phyloP scores from a whole-genome alignment of 2,113 vertebrate genomes.

The Catharus fuscescens region DNA sequence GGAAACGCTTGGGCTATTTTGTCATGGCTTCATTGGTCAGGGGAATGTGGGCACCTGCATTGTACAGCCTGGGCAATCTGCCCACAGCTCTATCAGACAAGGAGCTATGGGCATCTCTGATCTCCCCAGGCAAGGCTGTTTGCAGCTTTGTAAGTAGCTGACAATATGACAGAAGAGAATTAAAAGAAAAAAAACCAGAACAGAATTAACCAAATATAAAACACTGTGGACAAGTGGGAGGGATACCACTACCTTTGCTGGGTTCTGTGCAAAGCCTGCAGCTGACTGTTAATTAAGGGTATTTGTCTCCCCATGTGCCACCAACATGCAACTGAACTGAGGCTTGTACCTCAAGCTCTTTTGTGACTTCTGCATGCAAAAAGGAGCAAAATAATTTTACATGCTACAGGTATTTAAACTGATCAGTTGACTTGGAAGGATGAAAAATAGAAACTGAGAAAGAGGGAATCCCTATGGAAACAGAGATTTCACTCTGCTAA shows the following conservation, averaged over 20 bases:
- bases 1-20: slow-evolving; percentile 31
- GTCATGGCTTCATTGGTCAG: slow-evolving; percentile 48
- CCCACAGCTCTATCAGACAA: slow-evolving; percentile 8
- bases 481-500: background rate
- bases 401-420: background rate
- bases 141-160: background rate
- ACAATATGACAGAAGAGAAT: background rate
- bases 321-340: background rate
- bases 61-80: slow-evolving; percentile 39
- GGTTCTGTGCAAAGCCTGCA: background rate
- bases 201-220: background rate
- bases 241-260: background rate
- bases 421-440: background rate
- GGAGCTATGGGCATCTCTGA: background rate
- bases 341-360: background rate
- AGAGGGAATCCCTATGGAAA: slow-evolving; percentile 13
- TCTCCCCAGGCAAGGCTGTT: background rate
- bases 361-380: background rate
- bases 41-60: slow-evolving; percentile 60
- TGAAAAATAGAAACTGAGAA: background rate
- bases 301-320: background rate
- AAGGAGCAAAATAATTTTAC: background rate
- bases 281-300: background rate
- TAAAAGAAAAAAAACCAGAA: background rate
- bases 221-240: background rate